A percentile compares a stretch with the other conserved stretches of the same genome.
Evolutionary conservation across 2,888 invertebrate species (phyloP).

Genomic region (Dasypogon diadema): DNA sequence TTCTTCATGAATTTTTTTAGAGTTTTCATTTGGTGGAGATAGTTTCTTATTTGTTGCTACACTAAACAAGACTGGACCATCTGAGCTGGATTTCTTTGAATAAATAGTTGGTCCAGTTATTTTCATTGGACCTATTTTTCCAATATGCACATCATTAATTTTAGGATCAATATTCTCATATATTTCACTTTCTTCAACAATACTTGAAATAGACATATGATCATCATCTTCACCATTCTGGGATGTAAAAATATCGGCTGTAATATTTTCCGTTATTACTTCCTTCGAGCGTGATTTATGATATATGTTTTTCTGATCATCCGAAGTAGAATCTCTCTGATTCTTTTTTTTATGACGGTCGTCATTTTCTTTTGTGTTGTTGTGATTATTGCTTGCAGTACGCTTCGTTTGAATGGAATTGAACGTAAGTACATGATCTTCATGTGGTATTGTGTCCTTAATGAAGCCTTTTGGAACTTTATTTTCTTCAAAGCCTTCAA

Average conservation of each 20-base stretch:
- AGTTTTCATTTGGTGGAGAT: background rate
- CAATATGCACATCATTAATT: conserved; percentile 22
- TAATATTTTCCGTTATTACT: background rate
- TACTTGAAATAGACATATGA: conserved; percentile 5
- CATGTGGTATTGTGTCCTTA: no score
- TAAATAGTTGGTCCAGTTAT: background rate
- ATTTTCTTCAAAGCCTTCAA: no score
- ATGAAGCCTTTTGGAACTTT: no score
- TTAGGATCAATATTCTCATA: conserved; percentile 10
- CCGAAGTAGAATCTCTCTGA: background rate
- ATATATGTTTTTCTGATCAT: background rate
- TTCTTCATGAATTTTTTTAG: background rate
- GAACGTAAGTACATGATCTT: no score
- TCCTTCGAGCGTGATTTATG: background rate
- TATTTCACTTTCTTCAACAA: conserved; percentile 34
- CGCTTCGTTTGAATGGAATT: no score
- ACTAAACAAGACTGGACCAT: conserved; percentile 29
- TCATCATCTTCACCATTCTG: conserved; percentile 17
- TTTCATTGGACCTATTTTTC: conserved; percentile 17
- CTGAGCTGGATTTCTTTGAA: background rate
- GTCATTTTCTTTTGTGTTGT: no score
- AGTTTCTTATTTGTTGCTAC: conserved; percentile 6
- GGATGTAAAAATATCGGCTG: background rate
- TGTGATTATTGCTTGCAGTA: no score
- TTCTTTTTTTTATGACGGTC: no score